Evolutionary conservation across 2,888 invertebrate genomes (phyloP).

Genomic region (Drosophila mercatorum): DNA sequence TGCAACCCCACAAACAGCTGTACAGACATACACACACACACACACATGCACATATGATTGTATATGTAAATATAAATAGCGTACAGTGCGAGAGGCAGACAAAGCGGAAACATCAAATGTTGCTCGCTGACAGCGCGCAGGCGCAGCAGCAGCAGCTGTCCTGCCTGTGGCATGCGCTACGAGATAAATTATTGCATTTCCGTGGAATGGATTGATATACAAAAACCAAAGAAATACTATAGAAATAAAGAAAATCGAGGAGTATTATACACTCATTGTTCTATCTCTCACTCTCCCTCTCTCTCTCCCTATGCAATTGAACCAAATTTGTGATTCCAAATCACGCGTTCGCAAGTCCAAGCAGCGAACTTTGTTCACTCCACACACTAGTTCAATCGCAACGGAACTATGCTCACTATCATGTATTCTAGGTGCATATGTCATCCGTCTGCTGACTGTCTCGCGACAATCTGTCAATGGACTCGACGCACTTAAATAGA

Average conservation of each 20-base stretch:
- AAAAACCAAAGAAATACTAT: conserved; percentile 10
- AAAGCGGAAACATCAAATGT: conserved; percentile 36
- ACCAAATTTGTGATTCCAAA: not conserved
- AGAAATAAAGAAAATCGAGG: conserved; percentile 1
- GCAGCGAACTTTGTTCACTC: conserved; percentile 4
- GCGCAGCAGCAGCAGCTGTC: conserved; percentile 36
- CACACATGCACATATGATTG: not conserved
- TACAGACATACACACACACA: not conserved
- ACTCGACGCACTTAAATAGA: conserved; percentile 34
- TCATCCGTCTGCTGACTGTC: conserved; percentile 29
- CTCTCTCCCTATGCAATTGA: no score
- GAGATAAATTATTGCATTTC: conserved; percentile 32
- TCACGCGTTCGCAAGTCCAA: conserved; percentile 15
- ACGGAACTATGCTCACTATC: conserved; percentile 21
- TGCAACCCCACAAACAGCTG: conserved; percentile 39
- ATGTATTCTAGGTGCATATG: conserved; percentile 5
- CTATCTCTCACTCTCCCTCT: not conserved
- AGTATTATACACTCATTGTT: conserved; percentile 25
- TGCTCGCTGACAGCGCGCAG: conserved; percentile 33
- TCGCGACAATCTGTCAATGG: conserved; percentile 55
- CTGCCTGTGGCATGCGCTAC: conserved; percentile 36
- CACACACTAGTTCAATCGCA: not conserved
- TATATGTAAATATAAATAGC: conserved; percentile 25
- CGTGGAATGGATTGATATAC: conserved; percentile 21
- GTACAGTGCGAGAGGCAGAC: conserved; percentile 25